Percentiles rank a stretch among this genome's conserved stretches.
Evolutionary conservation across 2,888 invertebrate species (phyloP).

Genomic region (Sesamia inferens): DNA sequence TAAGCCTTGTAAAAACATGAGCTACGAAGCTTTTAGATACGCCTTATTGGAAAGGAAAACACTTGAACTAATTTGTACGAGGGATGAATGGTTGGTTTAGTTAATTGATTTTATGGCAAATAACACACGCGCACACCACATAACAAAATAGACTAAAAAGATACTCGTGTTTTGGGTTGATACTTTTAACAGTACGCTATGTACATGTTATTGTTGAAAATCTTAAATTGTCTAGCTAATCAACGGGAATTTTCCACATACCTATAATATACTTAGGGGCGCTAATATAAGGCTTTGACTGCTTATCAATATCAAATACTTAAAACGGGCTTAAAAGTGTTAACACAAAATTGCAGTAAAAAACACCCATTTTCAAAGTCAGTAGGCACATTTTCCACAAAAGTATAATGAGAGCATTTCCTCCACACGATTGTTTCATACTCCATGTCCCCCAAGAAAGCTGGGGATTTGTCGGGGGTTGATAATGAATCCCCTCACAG

Average conservation of each 20-base stretch:
- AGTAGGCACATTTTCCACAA: slow-evolving; percentile 37
- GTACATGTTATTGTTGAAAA: neutral
- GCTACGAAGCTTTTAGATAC: slow-evolving; percentile 59
- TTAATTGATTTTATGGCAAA: slow-evolving; percentile 42
- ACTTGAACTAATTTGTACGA: slow-evolving; percentile 54
- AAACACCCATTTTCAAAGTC: slow-evolving; percentile 35
- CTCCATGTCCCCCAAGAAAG: slow-evolving; percentile 74
- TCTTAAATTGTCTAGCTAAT: neutral
- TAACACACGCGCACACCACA: neutral
- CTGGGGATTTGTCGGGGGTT: slow-evolving; percentile 85
- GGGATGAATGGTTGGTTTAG: slow-evolving; percentile 34
- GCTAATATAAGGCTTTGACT: neutral
- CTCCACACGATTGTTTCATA: slow-evolving; percentile 61
- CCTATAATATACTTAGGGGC: neutral
- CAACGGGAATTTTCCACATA: neutral
- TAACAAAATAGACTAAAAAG: neutral
- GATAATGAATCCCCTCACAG: slow-evolving; percentile 87
- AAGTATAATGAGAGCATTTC: slow-evolving; percentile 61
- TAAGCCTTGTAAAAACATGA: slow-evolving; percentile 59
- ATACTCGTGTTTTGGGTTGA: neutral
- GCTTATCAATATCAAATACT: neutral
- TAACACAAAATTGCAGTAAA: slow-evolving; percentile 8
- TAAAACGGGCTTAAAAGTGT: neutral
- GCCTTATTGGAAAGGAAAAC: slow-evolving; percentile 65
- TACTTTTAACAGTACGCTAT: neutral